Base-by-base conservation (phyloP, 92 coral and sea anemone genomes). In the Phenganax marumi region DNA sequence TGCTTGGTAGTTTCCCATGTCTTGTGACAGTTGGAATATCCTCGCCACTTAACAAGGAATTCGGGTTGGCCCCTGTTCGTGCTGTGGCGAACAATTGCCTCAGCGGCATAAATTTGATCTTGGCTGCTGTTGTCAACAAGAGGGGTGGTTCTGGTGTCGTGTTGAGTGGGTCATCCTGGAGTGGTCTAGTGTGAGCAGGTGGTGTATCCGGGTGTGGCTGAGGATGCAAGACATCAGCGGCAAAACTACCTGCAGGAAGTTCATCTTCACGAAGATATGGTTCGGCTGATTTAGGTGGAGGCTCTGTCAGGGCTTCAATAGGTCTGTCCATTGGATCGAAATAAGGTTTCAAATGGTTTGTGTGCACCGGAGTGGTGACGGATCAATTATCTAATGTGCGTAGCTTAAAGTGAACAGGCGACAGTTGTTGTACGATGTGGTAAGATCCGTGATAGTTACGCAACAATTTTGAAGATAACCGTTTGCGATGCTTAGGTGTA, bases 361-460 rank as follows among this genome's bases (percentile, higher is more conserved):
- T 84, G 52, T 85, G 89, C 49, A 89, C 81, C 0, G 81, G 81
- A 7, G 83, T 85, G 1, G 83, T 75, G 6, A 88, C 70, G 3
- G 85, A 85, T 47, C 88, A 39, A 51, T 88, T 88, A 22, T 85
- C 86, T 21, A 84, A 76, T 6, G 90, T 88, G 12, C 90, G 81
- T 58, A 85, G 63, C 0, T 72, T 52, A 39, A 68, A 88, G 14
- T 84, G 73, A 0, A n/a, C n/a, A n/a, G n/a, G n/a, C n/a, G n/a
- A n/a, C n/a, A n/a, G n/a, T n/a, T n/a, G n/a, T n/a, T n/a, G 65
- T 3, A 69, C 82, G n/a, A 85, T 81, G 3, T 85, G 47, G 51
- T 51, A 88, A 2, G 90, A 88, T 0, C 90, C 90, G 19, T 88
- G 85, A 87, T 85, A 88, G 3, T 81, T 50, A 47, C 87, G 90